Conservation (phyloP, 2,113 vertebrate genomes). For the Cairina moschata region DNA sequence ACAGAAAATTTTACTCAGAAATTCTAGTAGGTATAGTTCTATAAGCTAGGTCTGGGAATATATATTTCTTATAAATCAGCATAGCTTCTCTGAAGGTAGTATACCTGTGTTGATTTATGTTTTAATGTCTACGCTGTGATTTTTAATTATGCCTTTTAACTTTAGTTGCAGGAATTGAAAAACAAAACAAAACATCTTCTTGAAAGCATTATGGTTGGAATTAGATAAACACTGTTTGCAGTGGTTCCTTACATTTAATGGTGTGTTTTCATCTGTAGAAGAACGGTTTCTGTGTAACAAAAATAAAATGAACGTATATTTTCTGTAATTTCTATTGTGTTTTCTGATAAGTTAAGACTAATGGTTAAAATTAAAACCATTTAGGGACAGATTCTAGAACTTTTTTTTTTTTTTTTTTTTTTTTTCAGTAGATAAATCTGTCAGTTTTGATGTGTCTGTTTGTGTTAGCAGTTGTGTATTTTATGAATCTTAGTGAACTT, state of each 20-base stretch:
- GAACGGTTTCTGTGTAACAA: accelerated
- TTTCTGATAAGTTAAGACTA: neutral
- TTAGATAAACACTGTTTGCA: neutral
- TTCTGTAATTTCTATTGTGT: neutral
- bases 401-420: no score
- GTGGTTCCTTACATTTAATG: neutral
- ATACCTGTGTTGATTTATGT: neutral
- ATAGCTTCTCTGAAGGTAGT: neutral
- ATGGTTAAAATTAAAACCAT: neutral
- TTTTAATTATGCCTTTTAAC: neutral
- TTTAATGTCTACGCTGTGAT: neutral
- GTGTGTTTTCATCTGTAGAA: neutral
- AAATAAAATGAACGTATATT: neutral
- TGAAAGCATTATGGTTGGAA: neutral
- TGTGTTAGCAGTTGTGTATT: neutral
- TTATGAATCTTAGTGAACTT: neutral
- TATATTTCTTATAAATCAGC: neutral
- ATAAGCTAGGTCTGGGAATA: neutral
- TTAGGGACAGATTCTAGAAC: neutral
- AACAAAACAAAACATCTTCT: neutral
- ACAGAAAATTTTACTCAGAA: neutral
- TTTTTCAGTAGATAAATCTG: neutral
- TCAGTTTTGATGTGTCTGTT: neutral
- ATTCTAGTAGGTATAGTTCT: neutral
- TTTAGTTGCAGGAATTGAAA: neutral